Evolutionary conservation across 2,888 invertebrate genomes (phyloP).

Genomic region (Metellina segmentata): DNA sequence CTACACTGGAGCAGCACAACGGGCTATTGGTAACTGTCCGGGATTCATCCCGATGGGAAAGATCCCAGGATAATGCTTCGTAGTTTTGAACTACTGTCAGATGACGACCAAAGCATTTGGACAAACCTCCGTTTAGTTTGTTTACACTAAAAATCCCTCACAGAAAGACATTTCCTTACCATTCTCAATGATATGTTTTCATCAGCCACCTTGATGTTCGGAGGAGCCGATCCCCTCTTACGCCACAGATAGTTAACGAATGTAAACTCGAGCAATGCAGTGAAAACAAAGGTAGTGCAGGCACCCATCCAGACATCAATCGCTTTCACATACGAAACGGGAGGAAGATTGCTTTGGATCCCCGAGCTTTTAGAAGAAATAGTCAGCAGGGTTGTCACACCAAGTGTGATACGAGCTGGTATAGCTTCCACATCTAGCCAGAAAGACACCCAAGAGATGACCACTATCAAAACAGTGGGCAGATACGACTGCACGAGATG

Average conservation of each 20-base stretch:
- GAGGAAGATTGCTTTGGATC: constrained; percentile 78
- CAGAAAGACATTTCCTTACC: constrained; percentile 48
- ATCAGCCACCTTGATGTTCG: constrained; percentile 73
- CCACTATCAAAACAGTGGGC: constrained; percentile 80
- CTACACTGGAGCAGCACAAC: too few species aligned
- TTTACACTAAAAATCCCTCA: too few species aligned
- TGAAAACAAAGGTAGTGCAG: constrained; percentile 82
- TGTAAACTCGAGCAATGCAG: constrained; percentile 82
- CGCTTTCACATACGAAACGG: constrained; percentile 78
- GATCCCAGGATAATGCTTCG: too few species aligned
- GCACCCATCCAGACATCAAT: constrained; percentile 80
- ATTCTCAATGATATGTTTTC: constrained; percentile 73
- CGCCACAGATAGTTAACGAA: constrained; percentile 83
- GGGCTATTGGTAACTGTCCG: too few species aligned
- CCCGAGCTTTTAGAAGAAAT: constrained; percentile 79
- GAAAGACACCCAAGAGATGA: constrained; percentile 80
- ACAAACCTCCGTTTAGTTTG: too few species aligned
- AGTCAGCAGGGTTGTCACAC: constrained; percentile 80
- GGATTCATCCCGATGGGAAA: too few species aligned
- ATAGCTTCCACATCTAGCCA: constrained; percentile 80
- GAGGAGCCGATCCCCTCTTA: constrained; percentile 75
- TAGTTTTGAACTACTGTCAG: too few species aligned
- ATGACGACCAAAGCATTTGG: too few species aligned
- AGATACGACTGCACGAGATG: constrained; percentile 80
- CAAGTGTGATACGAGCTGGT: constrained; percentile 80